Base-by-base conservation (phyloP, 2,113 vertebrate genomes). In the Dascyllus trimaculatus region DNA sequence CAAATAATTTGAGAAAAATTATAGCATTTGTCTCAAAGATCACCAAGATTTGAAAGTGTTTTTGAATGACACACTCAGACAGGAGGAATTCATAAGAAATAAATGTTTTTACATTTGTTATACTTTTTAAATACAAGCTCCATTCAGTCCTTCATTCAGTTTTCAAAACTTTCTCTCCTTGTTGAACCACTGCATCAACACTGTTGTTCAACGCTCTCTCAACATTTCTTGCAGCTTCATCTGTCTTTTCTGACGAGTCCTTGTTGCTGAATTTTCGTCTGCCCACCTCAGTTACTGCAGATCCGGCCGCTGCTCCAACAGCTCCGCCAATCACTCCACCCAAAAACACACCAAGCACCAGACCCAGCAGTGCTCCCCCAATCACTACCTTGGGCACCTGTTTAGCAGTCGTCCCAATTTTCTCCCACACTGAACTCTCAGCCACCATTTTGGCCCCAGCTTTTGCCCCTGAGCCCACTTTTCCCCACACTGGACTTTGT, bases 291-390 rank as follows among this genome's bases (percentile, higher is more conserved):
- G 71, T 76, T 1, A 49, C 75, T 2, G 61, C 92, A 22, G 92
- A 89, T 19, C 94, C 95, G 51, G 89, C 81, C 9, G 82, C 87
- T 26, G 92, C 90, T 3, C 95, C 95, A 0, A 92, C 65, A 10
- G 89, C 93, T 21, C 92, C 95, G 4, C 95, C 94, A 26, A 93
- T 26, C n/a, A 81, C 71, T 1, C 95, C 94, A 0, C 81, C 91
- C 1, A 94, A 74, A 70, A 94, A 74, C 64, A 94, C 71, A 0
- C 95, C 95, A 0, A 95, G 75, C 57, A 89, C 68, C 68, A 93
- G 89, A 35, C 95, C 95, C 14, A 94, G 67, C 70, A 95, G 8
- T 0, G 92, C 92, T 1, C 91, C 94, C 1, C 22, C 89, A 1
- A 91, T 82, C 11, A 92, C 85, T 0, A 87, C 75, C 62, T 61